Evolutionary conservation across 2,888 invertebrate genomes (phyloP).

Genomic region (Perizoma flavofasciatum): DNA sequence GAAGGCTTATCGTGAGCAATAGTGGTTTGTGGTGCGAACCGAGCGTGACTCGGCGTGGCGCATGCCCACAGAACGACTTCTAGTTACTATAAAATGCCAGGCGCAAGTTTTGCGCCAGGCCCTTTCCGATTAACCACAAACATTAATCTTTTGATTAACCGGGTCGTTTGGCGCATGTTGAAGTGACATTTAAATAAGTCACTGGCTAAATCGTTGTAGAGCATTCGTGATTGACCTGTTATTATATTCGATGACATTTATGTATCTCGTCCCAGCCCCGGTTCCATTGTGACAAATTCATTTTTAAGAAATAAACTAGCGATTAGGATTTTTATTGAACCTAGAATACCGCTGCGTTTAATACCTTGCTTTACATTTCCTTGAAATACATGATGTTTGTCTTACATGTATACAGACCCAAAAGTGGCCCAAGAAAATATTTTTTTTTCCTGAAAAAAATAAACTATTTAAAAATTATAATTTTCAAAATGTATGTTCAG

Average conservation of each 20-base stretch:
- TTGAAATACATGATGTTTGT: no score
- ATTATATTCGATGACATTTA: constrained; percentile 31
- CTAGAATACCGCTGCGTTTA: no score
- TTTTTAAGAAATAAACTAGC: neutral
- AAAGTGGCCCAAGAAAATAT: no score
- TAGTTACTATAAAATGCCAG: constrained; percentile 13
- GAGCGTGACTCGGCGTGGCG: constrained; percentile 58
- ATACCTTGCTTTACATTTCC: no score
- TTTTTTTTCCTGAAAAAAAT: no score
- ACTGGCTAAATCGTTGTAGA: constrained; percentile 21
- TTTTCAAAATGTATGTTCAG: no score
- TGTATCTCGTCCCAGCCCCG: constrained; percentile 22
- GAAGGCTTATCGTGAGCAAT: constrained; percentile 63
- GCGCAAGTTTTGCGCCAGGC: constrained; percentile 14
- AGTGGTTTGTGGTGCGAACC: constrained; percentile 59
- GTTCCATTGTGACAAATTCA: constrained; percentile 23
- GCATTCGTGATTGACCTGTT: constrained; percentile 41
- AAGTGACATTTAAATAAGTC: constrained; percentile 57
- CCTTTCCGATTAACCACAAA: constrained; percentile 65
- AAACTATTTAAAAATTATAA: no score
- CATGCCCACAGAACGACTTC: constrained; percentile 14
- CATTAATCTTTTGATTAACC: constrained; percentile 67
- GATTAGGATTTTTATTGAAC: no score
- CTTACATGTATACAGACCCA: no score
- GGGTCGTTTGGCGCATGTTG: constrained; percentile 52